A percentile compares a stretch with the other conserved stretches of the same genome.
phyloP scores from a whole-genome alignment of 2,113 vertebrate genomes.

The Xiphias gladius region DNA sequence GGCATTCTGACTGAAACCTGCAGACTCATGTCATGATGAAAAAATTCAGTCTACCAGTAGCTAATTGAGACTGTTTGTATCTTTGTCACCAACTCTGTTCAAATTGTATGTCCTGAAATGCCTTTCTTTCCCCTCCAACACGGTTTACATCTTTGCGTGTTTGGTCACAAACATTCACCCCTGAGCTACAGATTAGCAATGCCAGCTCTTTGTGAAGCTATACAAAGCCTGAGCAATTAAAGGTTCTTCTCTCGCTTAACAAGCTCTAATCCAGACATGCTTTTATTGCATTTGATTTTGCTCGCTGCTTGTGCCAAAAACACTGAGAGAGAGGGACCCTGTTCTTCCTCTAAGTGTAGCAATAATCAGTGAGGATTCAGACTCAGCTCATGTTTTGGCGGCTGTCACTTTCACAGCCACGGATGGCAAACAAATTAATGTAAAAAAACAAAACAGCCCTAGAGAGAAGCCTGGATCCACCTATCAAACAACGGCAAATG shows the following conservation, averaged over 20 bases:
- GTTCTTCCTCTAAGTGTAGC: slow-evolving; percentile 57
- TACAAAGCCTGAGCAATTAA: slow-evolving; percentile 83
- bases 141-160: slow-evolving; percentile 60
- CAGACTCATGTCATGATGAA: neutral
- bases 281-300: slow-evolving; percentile 83
- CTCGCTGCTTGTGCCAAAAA: slow-evolving; percentile 71
- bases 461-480: slow-evolving; percentile 61
- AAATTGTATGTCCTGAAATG: slow-evolving; percentile 46
- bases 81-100: slow-evolving; percentile 51
- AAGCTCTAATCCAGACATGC: slow-evolving; percentile 86
- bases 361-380: slow-evolving; percentile 65
- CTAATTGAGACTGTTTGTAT: slow-evolving; percentile 49
- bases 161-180: slow-evolving; percentile 80
- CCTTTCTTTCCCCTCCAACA: slow-evolving; percentile 45
- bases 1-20: neutral
- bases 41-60: slow-evolving; percentile 16
- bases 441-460: slow-evolving; percentile 21
- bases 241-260: slow-evolving; percentile 80
- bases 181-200: slow-evolving; percentile 83
- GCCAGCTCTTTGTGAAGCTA: slow-evolving; percentile 78
- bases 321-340: slow-evolving; percentile 65
- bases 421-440: slow-evolving; percentile 56
- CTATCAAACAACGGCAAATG: slow-evolving; percentile 67
- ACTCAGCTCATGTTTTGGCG: slow-evolving; percentile 45
- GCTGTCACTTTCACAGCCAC: slow-evolving; percentile 61